Evolutionary conservation across 2,888 invertebrate species (phyloP), one percentile per base, ranked within the genome.

Genomic region (Perizoma affinitatum): DNA sequence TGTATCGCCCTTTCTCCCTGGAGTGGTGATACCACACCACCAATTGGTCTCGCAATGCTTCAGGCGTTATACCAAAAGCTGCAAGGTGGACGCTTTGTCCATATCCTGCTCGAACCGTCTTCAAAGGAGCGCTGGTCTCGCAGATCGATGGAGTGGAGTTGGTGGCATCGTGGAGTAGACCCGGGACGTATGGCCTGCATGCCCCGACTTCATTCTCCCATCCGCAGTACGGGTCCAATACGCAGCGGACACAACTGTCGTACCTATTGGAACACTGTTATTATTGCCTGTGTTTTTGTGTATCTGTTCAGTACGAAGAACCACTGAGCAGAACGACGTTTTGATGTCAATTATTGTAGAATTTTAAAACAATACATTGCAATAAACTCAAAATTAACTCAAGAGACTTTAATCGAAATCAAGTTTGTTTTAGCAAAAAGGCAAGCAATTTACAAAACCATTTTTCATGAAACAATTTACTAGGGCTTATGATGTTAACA

Each of bases 141-240:
- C 94, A 94, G 61, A 94, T 88, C 4, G 94, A 92, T 4, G 93
- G 92, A 0, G 94, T 94, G 6, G 93, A 93, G 75, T 94, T 94
- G 11, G 94, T 93, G 0, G 94, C 94, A 70, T 94, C 94, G 77
- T 94, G 94, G 11, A 94, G 86, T 6, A 94, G 79, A 1, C 89
- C 93, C 6, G 93, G 93, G n/a, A 88, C 85, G 78, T 94, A 94
- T 0, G 93, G 92, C 53, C 93, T 92, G 76, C 94, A 94, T 8
- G 90, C 87, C 0, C 91, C 93, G 0, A 92, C 88, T 73, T 94
- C 93, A 71, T 94, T 94, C 75, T 95, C 95, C 95, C 95, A 95
- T n/a, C 95, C 95, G 73, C 95, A 95, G 76, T 95, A 95, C 0
- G 95, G 95, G 75, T 95, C 95, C 58, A 94, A 83, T 9, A 94